These are phyloP conservation scores for Drosophila orosa DNA, from an alignment of 1,140 invertebrate genomes.

Conservation along the genomic window DNA sequence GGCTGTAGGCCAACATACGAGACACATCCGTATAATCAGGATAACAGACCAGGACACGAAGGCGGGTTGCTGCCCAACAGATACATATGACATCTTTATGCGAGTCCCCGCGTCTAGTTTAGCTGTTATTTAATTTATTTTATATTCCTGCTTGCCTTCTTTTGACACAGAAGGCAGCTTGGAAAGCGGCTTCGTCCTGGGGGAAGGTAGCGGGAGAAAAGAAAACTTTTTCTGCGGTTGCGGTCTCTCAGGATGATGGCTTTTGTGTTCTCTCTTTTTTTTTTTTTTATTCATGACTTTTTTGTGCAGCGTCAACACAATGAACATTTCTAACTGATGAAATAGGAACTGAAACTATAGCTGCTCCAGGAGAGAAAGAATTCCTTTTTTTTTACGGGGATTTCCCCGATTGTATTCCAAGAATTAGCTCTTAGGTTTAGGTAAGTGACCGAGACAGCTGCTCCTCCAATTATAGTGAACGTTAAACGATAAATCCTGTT, in stretches of 20 bases:
- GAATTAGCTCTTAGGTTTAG: neutral
- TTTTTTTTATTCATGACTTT: constrained; percentile 52
- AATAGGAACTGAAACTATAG: neutral
- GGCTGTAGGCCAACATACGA: constrained; percentile 2
- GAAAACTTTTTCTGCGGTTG: neutral
- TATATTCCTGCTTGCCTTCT: constrained; percentile 1
- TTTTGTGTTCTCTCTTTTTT: neutral
- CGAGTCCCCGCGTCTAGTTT: constrained; percentile 2
- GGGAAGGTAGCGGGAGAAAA: neutral
- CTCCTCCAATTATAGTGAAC: constrained; percentile 42
- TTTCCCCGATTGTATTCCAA: too few relatives aligned
- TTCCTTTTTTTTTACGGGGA: neutral
- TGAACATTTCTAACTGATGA: neutral
- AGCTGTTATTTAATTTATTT: constrained; percentile 37
- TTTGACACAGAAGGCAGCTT: constrained; percentile 3
- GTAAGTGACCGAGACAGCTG: constrained; percentile 3
- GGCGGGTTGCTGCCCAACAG: neutral
- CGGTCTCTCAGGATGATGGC: constrained; percentile 3
- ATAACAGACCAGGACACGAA: neutral
- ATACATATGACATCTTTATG: constrained; percentile 1
- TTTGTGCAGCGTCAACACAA: constrained; percentile 48
- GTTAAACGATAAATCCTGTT: constrained; percentile 45
- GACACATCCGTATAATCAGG: constrained; percentile 31
- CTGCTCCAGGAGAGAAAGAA: neutral
- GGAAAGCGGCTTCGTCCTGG: neutral